Conservation (phyloP, 2,797 vertebrate species). For the Cuculus canorus region DNA sequence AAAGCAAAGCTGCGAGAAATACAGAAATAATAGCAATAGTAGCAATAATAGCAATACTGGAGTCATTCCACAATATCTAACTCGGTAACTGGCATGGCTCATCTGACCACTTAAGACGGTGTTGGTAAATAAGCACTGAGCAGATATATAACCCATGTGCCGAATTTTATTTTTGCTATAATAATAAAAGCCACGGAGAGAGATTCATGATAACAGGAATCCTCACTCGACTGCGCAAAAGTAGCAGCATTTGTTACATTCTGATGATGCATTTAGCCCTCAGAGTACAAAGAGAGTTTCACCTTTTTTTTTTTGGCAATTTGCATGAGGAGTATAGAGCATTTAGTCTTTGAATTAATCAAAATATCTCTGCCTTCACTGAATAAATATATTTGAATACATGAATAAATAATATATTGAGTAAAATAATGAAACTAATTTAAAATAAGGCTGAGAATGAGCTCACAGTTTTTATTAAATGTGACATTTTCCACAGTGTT, state of each 20-base stretch:
- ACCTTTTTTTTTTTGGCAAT: not conserved
- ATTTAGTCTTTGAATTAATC: conserved; percentile 61
- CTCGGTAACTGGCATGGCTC: not conserved
- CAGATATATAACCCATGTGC: not conserved
- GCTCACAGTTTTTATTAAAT: conserved; percentile 52
- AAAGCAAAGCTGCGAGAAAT: not conserved
- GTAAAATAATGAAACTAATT: conserved; percentile 58
- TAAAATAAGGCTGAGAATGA: conserved; percentile 31
- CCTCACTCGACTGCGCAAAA: not conserved
- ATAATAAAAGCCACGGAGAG: conserved; percentile 33
- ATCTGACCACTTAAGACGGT: not conserved
- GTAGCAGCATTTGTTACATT: not conserved
- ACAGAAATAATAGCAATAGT: not conserved
- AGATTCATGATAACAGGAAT: conserved; percentile 51
- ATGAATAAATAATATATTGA: conserved; percentile 51
- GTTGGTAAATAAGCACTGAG: conserved; percentile 6
- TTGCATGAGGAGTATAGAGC: conserved; percentile 44
- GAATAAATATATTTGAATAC: conserved; percentile 60
- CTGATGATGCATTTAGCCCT: conserved; percentile 41
- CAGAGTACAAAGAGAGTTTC: conserved; percentile 1
- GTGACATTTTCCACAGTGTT: conserved; percentile 52
- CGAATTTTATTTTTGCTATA: conserved; percentile 36
- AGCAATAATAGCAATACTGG: not conserved
- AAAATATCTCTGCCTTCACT: conserved; percentile 50
- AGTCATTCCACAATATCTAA: not conserved